Percentiles rank a stretch among this genome's conserved stretches.
Evolutionary conservation across 35 echinoderm and acorn worm genomes (phyloP).

Genomic region (Lytechinus pictus): DNA sequence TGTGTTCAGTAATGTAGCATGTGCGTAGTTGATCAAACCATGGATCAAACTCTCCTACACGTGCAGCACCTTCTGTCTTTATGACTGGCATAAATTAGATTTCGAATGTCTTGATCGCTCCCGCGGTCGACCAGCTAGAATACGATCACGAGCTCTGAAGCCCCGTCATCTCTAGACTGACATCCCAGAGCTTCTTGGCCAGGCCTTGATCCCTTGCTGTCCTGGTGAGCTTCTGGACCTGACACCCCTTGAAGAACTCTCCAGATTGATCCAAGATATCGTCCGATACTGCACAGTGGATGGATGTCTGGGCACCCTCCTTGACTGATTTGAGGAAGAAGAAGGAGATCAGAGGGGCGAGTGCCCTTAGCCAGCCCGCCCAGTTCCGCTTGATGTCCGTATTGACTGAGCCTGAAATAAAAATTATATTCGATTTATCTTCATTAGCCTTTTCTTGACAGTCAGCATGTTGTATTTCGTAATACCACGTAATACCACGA

Average conservation of each 20-base stretch:
- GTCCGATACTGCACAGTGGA: constrained; percentile 88
- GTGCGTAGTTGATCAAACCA: neutral
- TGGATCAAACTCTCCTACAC: neutral
- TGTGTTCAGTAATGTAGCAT: too few relatives aligned
- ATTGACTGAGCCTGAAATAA: constrained; percentile 76
- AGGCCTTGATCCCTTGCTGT: constrained; percentile 66
- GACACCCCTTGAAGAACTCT: constrained; percentile 90
- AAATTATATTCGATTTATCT: neutral
- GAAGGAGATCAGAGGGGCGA: constrained; percentile 79
- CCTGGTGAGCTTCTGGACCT: constrained; percentile 64
- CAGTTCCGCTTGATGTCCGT: constrained; percentile 95
- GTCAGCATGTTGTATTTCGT: neutral
- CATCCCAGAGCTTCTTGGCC: constrained; percentile 76
- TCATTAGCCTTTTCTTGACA: neutral
- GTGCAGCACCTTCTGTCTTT: neutral
- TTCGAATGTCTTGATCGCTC: neutral
- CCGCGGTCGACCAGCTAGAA: neutral
- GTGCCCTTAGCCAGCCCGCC: constrained; percentile 65
- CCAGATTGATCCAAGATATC: constrained; percentile 65
- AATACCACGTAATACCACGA: neutral
- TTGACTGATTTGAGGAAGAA: constrained; percentile 74
- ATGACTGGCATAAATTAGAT: neutral
- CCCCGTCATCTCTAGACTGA: constrained; percentile 78
- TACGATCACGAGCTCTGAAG: constrained; percentile 47
- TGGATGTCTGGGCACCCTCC: constrained; percentile 79